These are phyloP conservation scores for Psittacara wagleri DNA, from an alignment of 2,113 vertebrate species.

Conservation along the genomic window DNA sequence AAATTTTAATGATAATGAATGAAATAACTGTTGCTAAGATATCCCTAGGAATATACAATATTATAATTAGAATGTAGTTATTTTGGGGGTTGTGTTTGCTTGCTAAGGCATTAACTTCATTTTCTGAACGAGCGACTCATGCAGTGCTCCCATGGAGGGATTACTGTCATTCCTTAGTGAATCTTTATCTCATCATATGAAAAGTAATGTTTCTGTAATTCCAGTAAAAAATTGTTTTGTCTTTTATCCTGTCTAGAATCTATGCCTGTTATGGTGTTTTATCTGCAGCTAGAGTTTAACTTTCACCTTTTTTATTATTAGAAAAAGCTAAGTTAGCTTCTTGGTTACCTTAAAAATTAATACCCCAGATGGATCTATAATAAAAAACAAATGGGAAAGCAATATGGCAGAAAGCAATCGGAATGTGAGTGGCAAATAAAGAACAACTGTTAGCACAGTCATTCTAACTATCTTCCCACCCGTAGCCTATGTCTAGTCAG, in stretches of 20 bases:
- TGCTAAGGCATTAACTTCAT: neutral
- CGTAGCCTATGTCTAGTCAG: neutral
- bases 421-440: constrained; percentile 4
- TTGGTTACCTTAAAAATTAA: neutral
- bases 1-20: neutral
- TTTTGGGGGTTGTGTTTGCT: constrained; percentile 8
- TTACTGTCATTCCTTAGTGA: neutral
- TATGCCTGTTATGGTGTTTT: neutral
- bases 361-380: neutral
- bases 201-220: constrained; percentile 30
- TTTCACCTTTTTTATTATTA: neutral
- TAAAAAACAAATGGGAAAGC: constrained; percentile 23
- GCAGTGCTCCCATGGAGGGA: neutral
- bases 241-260: neutral
- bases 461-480: neutral
- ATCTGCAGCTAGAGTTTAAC: neutral
- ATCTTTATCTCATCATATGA: neutral
- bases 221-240: neutral
- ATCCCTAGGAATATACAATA: neutral
- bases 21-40: constrained; percentile 5
- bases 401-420: neutral
- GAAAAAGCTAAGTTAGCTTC: neutral
- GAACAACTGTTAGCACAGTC: neutral
- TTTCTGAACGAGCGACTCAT: constrained; percentile 20
- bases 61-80: constrained; percentile 16